Base-by-base conservation (phyloP, 2,797 vertebrate genomes). In the Gallirallus australis region DNA sequence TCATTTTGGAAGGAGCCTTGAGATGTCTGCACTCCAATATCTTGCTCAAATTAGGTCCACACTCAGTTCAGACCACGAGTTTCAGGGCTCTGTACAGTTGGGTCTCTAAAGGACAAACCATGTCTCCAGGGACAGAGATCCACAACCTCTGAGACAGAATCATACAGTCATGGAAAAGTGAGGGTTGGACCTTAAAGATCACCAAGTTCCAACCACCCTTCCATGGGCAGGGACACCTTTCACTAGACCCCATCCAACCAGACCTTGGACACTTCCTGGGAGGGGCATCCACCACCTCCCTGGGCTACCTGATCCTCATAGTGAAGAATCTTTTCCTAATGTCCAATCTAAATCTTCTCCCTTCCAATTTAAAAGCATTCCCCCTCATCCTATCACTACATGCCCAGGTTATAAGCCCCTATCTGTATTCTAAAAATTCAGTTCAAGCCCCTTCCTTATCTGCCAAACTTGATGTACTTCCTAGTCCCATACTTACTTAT, bases 21-120 rank as follows among this genome's bases (percentile, higher is more conserved):
- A 73, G 56, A 39, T 42, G 45, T 20, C 14, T 40, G 33, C 31
- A 15, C 28, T 47, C 50, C 45, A 81, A 75, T 30, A 23, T 57
- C 37, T 37, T 73, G 14, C 35, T 73, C 57, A 47, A 50, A 70
- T 50, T 12, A 33, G 11, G 2, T 59, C 85, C 63, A 8, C 24
- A n/a, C 20, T 15, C 4, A 60, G 25, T 48, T 65, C 2, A 61
- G 53, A 48, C 12, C 27, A 3, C 12, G 7, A 2, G 25, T 82
- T 16, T 3, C 0, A 1, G n/a, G 19, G 3, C 50, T 82, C 72
- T 80, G 25, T 23, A 7, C 6, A 35, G 3, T 4, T 23, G 8
- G 13, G 30, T 80, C 56, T 73, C 70, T 57, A 68, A 81, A 86
- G n/a, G 15, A 60, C 50, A 63, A 73, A 7, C 15, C 27, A 3